A percentile compares a stretch with the other conserved stretches of the same genome.
Evolutionary conservation across 2,888 invertebrate genomes (phyloP).

Genomic region (Phalera bucephala): DNA sequence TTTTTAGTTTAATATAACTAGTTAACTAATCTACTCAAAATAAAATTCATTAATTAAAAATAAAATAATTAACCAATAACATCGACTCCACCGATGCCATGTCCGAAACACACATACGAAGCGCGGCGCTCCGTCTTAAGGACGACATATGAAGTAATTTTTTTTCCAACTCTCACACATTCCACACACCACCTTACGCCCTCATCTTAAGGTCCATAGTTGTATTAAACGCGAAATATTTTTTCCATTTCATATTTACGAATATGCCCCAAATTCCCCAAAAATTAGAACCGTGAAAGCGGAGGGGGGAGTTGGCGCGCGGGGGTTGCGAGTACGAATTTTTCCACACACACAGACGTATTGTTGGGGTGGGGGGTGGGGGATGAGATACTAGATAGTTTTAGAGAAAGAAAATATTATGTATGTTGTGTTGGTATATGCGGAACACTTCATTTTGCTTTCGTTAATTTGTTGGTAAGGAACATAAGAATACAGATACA

Average conservation of each 20-base stretch:
- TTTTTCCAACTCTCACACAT: conserved; percentile 66
- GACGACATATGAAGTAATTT: conserved; percentile 84
- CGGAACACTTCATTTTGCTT: conserved; percentile 51
- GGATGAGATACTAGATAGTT: conserved; percentile 75
- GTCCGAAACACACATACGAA: conserved; percentile 78
- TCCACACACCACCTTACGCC: conserved; percentile 45
- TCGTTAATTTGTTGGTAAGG: conserved; percentile 41
- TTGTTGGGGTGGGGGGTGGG: conserved; percentile 24
- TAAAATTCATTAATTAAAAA: conserved; percentile 14
- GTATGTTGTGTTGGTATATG: conserved; percentile 49
- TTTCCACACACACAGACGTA: conserved; percentile 43
- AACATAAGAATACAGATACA: no score
- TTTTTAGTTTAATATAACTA: no score
- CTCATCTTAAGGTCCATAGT: conserved; percentile 45
- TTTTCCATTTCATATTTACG: conserved; percentile 84
- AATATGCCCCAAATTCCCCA: conserved; percentile 84
- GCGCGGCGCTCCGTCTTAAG: conserved; percentile 81
- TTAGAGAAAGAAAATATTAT: conserved; percentile 72
- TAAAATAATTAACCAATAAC: conserved; percentile 9
- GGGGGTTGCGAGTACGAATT: conserved; percentile 57
- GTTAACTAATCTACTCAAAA: no score
- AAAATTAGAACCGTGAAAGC: conserved; percentile 84
- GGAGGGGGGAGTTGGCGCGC: conserved; percentile 48
- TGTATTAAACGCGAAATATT: conserved; percentile 68
- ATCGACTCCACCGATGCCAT: conserved; percentile 45